These are phyloP conservation scores for Catocala nupta DNA, from an alignment of 2,888 invertebrate species.

Conservation along the genomic window DNA sequence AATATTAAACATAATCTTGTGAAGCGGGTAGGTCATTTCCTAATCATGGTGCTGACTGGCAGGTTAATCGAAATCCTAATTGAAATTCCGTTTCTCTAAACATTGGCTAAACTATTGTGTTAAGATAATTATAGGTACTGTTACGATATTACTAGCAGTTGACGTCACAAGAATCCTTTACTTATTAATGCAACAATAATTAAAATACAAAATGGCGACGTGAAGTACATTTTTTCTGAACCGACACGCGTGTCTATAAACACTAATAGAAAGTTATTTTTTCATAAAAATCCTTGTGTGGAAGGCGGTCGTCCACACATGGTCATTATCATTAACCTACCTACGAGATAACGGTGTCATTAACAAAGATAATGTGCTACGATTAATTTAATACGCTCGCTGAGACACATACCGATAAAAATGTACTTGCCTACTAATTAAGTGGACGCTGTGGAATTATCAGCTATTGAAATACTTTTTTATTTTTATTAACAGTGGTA, in stretches of 20 bases:
- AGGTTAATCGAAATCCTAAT: too few species aligned
- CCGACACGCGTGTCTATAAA: not conserved
- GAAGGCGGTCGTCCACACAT: slow-evolving; percentile 33
- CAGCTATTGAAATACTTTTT: not conserved
- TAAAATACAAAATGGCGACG: too few species aligned
- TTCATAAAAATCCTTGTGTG: slow-evolving; percentile 15
- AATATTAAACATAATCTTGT: too few species aligned
- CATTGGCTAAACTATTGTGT: too few species aligned
- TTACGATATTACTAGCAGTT: too few species aligned
- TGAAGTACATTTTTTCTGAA: not conserved
- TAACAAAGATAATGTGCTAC: slow-evolving; percentile 54
- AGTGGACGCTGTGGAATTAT: not conserved
- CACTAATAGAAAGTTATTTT: slow-evolving; percentile 13
- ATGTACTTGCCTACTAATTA: slow-evolving; percentile 15
- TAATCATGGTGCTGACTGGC: too few species aligned
- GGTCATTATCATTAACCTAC: slow-evolving; percentile 59
- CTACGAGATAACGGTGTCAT: slow-evolving; percentile 61
- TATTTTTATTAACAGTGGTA: too few species aligned
- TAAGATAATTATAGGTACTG: too few species aligned
- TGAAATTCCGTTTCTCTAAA: too few species aligned
- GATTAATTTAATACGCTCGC: slow-evolving; percentile 47
- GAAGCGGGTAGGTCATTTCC: too few species aligned
- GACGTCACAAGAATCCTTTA: too few species aligned
- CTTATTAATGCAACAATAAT: too few species aligned
- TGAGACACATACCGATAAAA: slow-evolving; percentile 36